Evolutionary conservation across 2,113 vertebrate species (phyloP), one percentile per base, ranked within the genome.

Genomic region (Cheirogaleus medius): DNA sequence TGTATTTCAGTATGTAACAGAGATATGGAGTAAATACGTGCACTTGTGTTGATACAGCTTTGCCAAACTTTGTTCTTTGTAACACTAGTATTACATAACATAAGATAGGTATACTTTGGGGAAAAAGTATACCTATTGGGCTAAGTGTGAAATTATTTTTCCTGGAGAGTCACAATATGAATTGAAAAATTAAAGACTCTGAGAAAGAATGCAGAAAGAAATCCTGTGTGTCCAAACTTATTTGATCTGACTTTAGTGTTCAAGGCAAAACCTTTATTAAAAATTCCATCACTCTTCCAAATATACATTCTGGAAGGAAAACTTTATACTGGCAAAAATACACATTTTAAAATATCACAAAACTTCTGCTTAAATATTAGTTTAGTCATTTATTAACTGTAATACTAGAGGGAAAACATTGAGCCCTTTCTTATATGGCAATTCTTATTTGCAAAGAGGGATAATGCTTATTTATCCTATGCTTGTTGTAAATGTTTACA

Each of bases 101-200:
- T 44, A 64, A 32, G 42, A n/a, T 34, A 37, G 6, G 14, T 80
- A 52, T 94, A 76, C 27, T 82, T 91, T 80, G 32, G n/a, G 25
- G 12, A 0, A 18, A 37, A 29, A 20, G 0, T 13, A 10, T 74
- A 10, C 13, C 18, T 86, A 5, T 39, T 39, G 90, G 92, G 95
- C 74, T 93, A 89, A 90, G 42, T 74, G 27, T 66, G 12, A 91
- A 89, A 68, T 60, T 86, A 68, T 95, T 78, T 66, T 71, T 93
- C 21, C 56, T 68, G 15, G 49, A 52, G 9, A 78, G 18, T 95
- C 49, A 64, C 9, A 87, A 86, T 49, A 82, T 68, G 66, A 87
- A 82, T 60, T 73, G 27, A 32, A 52, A 94, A 82, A 63, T 68
- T 73, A 60, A 90, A 81, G 12, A 47, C 37, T 77, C 54, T 77